Conservation (phyloP, 1,140 invertebrate species). For the Anastrepha ludens region DNA sequence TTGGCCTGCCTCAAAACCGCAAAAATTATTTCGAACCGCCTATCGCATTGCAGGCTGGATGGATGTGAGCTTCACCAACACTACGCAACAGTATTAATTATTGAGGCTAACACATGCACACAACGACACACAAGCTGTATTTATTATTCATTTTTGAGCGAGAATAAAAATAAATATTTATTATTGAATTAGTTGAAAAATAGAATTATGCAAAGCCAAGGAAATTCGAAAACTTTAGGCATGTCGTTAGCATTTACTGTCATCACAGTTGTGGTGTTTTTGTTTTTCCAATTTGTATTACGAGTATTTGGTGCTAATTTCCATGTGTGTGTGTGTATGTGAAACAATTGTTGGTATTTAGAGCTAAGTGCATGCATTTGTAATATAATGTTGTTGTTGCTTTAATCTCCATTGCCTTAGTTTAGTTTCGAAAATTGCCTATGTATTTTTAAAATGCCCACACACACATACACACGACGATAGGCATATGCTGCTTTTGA, state of each 20-base stretch:
- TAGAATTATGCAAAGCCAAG: background rate
- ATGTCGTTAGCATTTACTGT: background rate
- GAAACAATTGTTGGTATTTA: background rate
- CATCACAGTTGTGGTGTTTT: background rate
- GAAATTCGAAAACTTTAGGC: background rate
- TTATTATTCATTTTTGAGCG: constrained; percentile 23
- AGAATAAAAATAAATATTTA: background rate
- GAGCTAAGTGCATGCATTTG: background rate
- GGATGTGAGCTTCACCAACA: background rate
- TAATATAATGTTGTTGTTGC: background rate
- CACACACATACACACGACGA: background rate
- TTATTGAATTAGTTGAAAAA: background rate
- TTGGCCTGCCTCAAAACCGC: background rate
- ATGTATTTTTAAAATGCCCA: background rate
- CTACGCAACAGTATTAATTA: background rate
- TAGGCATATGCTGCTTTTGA: constrained; percentile 1
- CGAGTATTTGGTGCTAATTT: background rate
- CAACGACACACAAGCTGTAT: background rate
- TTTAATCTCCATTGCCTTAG: background rate
- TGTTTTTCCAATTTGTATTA: background rate
- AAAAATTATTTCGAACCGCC: background rate
- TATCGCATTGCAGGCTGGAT: background rate
- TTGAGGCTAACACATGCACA: no score
- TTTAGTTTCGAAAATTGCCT: background rate
- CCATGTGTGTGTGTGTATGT: background rate